A percentile compares a stretch with the other conserved stretches of the same genome.
Conservation (phyloP, 2,113 vertebrate species). For the Anhinga anhinga region DNA sequence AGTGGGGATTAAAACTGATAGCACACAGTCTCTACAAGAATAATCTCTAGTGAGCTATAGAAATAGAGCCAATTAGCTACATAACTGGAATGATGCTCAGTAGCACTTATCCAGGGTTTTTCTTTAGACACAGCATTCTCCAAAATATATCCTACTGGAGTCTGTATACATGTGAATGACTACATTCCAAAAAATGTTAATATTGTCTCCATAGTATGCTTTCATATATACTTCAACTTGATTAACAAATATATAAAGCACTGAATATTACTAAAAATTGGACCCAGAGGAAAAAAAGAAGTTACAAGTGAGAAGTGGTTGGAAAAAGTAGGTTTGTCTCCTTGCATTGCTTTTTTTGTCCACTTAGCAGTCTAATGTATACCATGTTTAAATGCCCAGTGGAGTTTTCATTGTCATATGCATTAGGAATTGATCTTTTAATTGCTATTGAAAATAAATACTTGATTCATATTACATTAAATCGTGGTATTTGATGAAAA, state of each 20-base stretch:
- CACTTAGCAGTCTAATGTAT: neutral
- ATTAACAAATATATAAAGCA: neutral
- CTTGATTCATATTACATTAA: neutral
- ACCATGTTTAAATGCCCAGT: neutral
- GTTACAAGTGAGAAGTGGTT: neutral
- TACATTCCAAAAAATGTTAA: neutral
- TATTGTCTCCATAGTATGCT: neutral
- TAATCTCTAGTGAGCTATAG: neutral
- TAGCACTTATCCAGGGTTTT: neutral
- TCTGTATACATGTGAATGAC: neutral
- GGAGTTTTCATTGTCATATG: neutral
- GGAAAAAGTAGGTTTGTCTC: neutral
- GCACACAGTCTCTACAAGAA: neutral
- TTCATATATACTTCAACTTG: neutral
- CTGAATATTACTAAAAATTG: neutral
- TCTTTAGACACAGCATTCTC: neutral
- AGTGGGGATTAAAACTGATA: neutral
- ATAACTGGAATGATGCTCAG: neutral
- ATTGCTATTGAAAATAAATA: slow-evolving; percentile 53
- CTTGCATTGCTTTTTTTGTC: neutral
- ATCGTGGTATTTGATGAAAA: slow-evolving; percentile 15
- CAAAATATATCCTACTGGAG: neutral
- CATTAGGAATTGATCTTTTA: neutral
- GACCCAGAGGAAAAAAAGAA: neutral
- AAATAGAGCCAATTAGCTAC: neutral